Base-by-base conservation (phyloP, 2,113 vertebrate genomes). In the Myrmecobius fasciatus region DNA sequence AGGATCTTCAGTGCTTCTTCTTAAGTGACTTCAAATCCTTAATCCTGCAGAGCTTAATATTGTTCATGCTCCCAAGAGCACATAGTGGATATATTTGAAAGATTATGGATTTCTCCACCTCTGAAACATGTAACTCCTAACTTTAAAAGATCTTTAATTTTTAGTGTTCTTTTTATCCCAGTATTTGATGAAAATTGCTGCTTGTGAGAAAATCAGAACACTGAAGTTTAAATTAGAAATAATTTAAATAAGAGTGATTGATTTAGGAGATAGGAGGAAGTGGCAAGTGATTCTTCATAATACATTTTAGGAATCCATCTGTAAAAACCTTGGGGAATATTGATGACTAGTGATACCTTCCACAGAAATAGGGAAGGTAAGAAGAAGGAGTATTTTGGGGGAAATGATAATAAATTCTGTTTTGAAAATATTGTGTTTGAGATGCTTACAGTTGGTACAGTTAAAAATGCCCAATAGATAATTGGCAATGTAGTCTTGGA, bases 1-100 rank as follows among this genome's bases (percentile, higher is more conserved):
- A 95, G 92, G 43, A 54, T 97, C 94, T 93, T 97, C 48, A 46
- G 94, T 96, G 92, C 43, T 89, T 97, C 52, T 95, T 47, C 14
- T 91, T 91, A 54, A 90, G 9, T 10, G n/a, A 92, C 49, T 97
- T 93, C 88, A 95, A 94, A 91, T 95, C 52, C 95, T 95, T 46
- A 96, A 53, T 97, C 91, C n/a, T 92, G 9, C 2, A 43, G 56
- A 91, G 17, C 93, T 94, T 51, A n/a, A 22, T 95, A 75, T 94
- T 94, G 95, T 95, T 36, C 2, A 93, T 26, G 60, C 94, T 96
- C 60, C 47, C 46, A 89, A 88, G 31, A 89, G 53, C 92, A 91
- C 93, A 52, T 90, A 89, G 56, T 43, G 11, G 92, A 91, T 46
- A 89, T 94, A 91, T 11, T 93, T 96, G 49, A 91, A 51, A 43